Conservation (phyloP, 2,888 invertebrate species). For the Xestia sexstrigata region DNA sequence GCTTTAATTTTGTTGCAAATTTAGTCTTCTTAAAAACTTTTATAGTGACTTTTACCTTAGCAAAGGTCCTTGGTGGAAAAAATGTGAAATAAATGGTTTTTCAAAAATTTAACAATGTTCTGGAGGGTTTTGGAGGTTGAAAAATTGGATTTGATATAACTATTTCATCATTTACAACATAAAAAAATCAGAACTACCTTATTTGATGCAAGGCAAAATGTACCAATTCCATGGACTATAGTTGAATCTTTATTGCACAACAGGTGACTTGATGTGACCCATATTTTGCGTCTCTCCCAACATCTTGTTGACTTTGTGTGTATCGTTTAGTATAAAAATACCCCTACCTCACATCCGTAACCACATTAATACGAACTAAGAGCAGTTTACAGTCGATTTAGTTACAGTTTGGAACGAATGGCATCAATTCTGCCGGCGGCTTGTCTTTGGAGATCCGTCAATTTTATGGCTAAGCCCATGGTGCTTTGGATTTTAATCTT, state of each 20-base stretch:
- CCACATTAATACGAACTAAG: conserved; percentile 69
- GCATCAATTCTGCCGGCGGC: conserved; percentile 94
- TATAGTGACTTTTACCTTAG: no score
- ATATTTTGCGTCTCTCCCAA: conserved; percentile 33
- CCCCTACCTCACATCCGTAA: conserved; percentile 77
- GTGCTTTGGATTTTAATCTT: conserved; percentile 99
- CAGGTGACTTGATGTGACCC: conserved; percentile 33
- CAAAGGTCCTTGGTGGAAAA: no score
- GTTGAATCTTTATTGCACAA: conserved; percentile 49
- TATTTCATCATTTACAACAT: no score
- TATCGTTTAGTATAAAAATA: conserved; percentile 71
- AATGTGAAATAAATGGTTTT: no score
- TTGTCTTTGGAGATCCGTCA: conserved; percentile 95
- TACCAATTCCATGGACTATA: not conserved
- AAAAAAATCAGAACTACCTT: no score
- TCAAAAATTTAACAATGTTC: no score
- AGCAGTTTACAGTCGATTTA: conserved; percentile 65
- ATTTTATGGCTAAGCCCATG: conserved; percentile 98
- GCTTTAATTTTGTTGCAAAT: no score
- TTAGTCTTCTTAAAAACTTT: no score
- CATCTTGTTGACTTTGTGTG: conserved; percentile 35
- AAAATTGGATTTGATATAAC: no score
- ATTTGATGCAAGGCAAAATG: no score
- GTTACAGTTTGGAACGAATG: conserved; percentile 94
- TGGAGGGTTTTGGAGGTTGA: no score